A percentile compares a stretch with the other conserved stretches of the same genome.
Conservation (phyloP, 2,113 vertebrate species). For the Taurulus bubalis region DNA sequence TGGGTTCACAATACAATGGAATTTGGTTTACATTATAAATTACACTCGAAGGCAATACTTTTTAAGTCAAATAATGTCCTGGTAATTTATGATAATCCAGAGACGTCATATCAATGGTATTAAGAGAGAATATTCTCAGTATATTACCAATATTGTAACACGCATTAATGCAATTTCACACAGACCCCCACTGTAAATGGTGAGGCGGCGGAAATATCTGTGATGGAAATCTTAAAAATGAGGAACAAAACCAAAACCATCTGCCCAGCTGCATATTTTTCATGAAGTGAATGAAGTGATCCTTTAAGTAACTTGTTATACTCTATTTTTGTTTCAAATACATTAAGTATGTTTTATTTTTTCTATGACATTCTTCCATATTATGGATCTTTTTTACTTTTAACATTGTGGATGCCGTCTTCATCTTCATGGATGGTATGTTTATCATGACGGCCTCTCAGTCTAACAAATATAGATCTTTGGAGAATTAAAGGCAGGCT, state of each 20-base stretch:
- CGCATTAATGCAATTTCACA: neutral
- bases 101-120: neutral
- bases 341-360: neutral
- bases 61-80: neutral
- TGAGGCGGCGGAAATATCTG: neutral
- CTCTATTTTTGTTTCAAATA: neutral
- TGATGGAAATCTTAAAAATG: conserved; percentile 12
- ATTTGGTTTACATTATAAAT: neutral
- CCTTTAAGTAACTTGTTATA: neutral
- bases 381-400: neutral
- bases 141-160: neutral
- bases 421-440: neutral
- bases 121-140: neutral
- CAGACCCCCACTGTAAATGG: neutral
- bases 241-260: too few relatives aligned
- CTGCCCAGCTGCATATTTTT: neutral
- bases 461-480: neutral
- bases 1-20: neutral
- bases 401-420: neutral
- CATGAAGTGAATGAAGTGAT: neutral
- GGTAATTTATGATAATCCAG: neutral
- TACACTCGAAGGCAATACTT: neutral
- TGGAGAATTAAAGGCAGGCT: neutral
- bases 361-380: neutral
- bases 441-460: neutral